Base-by-base conservation (phyloP, 2,888 invertebrate species). In the Trachelus stipa region DNA sequence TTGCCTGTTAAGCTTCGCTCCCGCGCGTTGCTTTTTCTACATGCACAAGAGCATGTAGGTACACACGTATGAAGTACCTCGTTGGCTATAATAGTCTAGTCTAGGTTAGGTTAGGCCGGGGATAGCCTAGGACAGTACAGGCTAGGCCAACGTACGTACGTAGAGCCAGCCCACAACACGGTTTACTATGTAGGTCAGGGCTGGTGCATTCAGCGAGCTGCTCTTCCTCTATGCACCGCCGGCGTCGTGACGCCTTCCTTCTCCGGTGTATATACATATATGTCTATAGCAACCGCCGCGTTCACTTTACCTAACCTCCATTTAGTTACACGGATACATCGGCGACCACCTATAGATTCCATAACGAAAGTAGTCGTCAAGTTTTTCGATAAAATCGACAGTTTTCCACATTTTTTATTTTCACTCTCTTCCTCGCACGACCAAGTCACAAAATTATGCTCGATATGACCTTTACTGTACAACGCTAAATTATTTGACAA, bases 131-230 rank as follows among this genome's bases (percentile, higher is more conserved):
- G 40, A 40, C 40, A 40, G 40, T 40, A 40, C 0, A 40, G 40
- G 40, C 40, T 40, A 40, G 40, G 40, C 40, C 40, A 40, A 40
- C 40, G 40, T 40, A 40, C 40, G 40, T 40, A 40, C 40, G 40
- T 15, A 40, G 40, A 15, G 40, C 40, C 40, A 40, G 90, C 87
- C 89, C 88, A 89, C 90, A 88, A 89, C 89, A 86, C 89, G 88
- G 85, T 90, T 88, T 89, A 90, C 90, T 90, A 91, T 91, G 90
- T 91, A 90, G 91, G 91, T 91, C 91, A 91, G 90, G 91, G 91
- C 90, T 91, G 90, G 86, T 88, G 90, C 91, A 91, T 90, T 90
- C 90, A 90, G 86, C 88, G 88, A 89, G 84, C 86, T 86, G 87
- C 88, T 88, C 89, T 90, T 89, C 90, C 89, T 89, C 88, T 87